Base-by-base conservation (phyloP, 2,888 invertebrate species). In the Mechanitis mazaeus region DNA sequence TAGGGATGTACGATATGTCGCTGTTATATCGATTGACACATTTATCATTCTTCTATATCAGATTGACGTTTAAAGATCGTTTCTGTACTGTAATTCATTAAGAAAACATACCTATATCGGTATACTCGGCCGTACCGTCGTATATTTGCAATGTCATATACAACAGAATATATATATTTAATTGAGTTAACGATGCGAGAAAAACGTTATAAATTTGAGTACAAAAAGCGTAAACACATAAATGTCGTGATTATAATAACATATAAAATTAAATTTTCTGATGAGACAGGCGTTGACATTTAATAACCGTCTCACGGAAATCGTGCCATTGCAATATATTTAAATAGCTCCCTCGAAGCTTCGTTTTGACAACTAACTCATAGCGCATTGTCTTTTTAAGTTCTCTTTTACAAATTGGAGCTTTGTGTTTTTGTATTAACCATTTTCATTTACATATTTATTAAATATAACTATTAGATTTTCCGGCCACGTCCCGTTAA, bases 321-420 rank as follows among this genome's bases (percentile, higher is more conserved):
- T 79, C 74, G 71, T 75, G 72, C 75, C 76, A 76, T 78, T 77
- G 77, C 76, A 77, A 77, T 76, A 77, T 79, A 79, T 78, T 79
- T 79, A 63, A 77, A 79, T 76, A 72, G 74, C 72, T 75, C 75
- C 74, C 75, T 80, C 75, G 74, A 75, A 79, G 72, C 75, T 76
- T 74, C 72, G 72, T 72, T 67, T 72, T 67, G 69, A 67, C 67
- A 74, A 74, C 72, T 69, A 69, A 76, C 78, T 80, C 79, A 80
- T 80, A 72, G 76, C 74, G 70, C 74, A 71, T 74, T 70, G 70
- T 72, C 72, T 64, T 59, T 50, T 50, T 31, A 50, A 47, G 2
- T 50, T 50, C 7, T 0, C 50, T 31, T 31, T 50, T 50, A 50
- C 50, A 31, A 31, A 31, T 50, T 28, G 31, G 31, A 11, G 7